Evolutionary conservation across 2,113 vertebrate species (phyloP), one percentile per base, ranked within the genome.

Genomic region (Gymnocephalus cernua): DNA sequence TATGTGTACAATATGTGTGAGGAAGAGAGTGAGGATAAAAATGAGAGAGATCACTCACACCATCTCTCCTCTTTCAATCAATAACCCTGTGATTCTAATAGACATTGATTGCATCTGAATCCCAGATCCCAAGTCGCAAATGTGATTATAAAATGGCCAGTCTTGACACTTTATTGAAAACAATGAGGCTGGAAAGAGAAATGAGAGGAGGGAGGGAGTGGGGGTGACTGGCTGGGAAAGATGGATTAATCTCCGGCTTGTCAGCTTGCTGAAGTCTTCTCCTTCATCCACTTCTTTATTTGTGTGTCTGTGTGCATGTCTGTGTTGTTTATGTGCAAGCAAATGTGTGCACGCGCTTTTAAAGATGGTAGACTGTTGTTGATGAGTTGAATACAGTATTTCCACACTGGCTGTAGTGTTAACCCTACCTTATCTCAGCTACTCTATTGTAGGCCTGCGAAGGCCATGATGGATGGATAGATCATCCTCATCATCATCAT

Each of bases 151-250:
- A 91, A 93, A 94, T 93, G 92, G 92, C 87, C 84, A 78, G 91
- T 89, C 83, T 84, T 95, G 94, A 95, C 94, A 95, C 91, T 95
- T 95, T 95, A 95, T 95, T 95, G 95, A 95, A 96, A 95, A 95
- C 94, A 94, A 94, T 95, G 94, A 94, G 93, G 87, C 93, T 89
- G 90, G 89, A 86, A 86, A 69, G 78, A 92, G 84, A 88, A 86
- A 61, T 38, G 29, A 85, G 82, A 83, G 79, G 86, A 79, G 70
- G 77, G 78, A 87, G 86, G 86, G 88, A 89, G 83, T 62, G 86
- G 83, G 85, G 87, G 87, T 82, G 79, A 85, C 75, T 83, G 92
- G 74, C 68, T 78, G 70, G 83, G 69, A 86, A 82, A 83, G 92
- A 93, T 89, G 92, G 90, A 95, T 95, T 93, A 79, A 93, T 95